Evolutionary conservation across 2,113 vertebrate species (phyloP).

Genomic region (Amazona vittata): DNA sequence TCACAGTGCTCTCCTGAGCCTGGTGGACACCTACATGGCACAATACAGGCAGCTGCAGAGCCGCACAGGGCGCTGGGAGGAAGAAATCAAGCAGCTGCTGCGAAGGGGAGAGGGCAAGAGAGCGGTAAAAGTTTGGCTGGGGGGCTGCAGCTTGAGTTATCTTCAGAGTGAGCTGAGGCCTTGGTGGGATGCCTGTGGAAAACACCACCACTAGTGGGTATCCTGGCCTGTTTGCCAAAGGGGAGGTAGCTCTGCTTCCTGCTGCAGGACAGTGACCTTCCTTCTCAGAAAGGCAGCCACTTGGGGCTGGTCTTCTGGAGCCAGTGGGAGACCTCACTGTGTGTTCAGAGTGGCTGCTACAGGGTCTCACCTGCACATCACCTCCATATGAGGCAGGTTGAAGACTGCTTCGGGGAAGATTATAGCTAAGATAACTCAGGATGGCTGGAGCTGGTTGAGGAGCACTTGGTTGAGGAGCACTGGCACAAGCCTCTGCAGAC

Average conservation of each 20-base stretch:
- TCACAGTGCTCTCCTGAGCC: slow-evolving; percentile 26
- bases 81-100: slow-evolving; percentile 68
- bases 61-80: slow-evolving; percentile 59
- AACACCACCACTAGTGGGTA: accelerated
- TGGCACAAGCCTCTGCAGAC: not conserved
- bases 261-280: not conserved
- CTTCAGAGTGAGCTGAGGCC: not conserved
- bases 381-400: not conserved
- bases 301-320: not conserved
- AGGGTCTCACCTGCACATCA: not conserved
- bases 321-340: accelerated
- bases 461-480: not conserved
- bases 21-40: slow-evolving; percentile 52
- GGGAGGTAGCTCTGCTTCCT: not conserved
- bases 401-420: not conserved
- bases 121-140: slow-evolving; percentile 57
- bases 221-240: not conserved
- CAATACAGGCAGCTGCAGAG: slow-evolving; percentile 59
- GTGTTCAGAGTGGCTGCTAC: not conserved
- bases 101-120: slow-evolving; percentile 51
- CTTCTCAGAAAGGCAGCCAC: not conserved
- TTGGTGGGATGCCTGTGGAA: not conserved
- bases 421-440: not conserved
- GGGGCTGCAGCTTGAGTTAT: not conserved
- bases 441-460: not conserved